Conservation (phyloP, 2,888 invertebrate genomes). For the Bhutanitis thaidina region DNA sequence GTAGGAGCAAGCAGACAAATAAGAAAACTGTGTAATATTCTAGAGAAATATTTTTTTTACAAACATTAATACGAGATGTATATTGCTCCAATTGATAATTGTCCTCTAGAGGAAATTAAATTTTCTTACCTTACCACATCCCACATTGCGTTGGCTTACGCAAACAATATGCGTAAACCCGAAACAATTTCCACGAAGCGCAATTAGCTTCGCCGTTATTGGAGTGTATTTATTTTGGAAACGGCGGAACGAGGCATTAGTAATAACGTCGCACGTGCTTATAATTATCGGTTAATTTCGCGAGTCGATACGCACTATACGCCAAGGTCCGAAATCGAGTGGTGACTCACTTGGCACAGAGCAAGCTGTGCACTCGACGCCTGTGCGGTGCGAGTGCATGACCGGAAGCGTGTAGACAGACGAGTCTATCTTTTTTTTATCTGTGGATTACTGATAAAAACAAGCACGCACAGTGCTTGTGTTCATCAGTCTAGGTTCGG, state of each 20-base stretch:
- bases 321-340: conserved; percentile 33
- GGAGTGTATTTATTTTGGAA: conserved; percentile 13
- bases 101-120: too few relatives aligned
- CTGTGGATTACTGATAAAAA: too few relatives aligned
- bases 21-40: too few relatives aligned
- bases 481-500: too few relatives aligned
- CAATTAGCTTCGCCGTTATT: not conserved
- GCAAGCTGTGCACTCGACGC: conserved; percentile 27
- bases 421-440: too few relatives aligned
- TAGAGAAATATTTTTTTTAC: too few relatives aligned
- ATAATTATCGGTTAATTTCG: conserved; percentile 18
- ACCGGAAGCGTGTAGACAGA: not conserved
- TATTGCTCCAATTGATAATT: too few relatives aligned
- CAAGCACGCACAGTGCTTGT: too few relatives aligned
- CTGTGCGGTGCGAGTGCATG: not conserved
- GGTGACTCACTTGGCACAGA: conserved; percentile 40
- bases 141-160: too few relatives aligned
- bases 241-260: conserved; percentile 1
- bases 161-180: conserved; percentile 3
- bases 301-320: conserved; percentile 11
- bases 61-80: too few relatives aligned
- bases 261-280: conserved; percentile 16
- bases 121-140: too few relatives aligned
- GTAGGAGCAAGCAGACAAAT: too few relatives aligned
- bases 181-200: conserved; percentile 10